phyloP scores from a whole-genome alignment of 2,113 vertebrate genomes.

The Sebastes schlegelii region DNA sequence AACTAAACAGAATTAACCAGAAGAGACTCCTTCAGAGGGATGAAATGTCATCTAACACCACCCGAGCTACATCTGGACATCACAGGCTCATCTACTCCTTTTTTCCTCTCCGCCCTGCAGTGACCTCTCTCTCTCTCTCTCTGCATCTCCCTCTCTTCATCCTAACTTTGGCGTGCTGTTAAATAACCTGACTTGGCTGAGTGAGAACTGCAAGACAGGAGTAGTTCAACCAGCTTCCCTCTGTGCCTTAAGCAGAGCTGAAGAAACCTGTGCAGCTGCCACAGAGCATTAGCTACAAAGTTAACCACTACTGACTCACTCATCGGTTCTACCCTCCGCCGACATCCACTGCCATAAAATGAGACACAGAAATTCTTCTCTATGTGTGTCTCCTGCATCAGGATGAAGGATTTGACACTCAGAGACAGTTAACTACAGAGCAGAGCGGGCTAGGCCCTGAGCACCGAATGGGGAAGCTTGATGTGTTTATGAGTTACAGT shows the following conservation, averaged over 20 bases:
- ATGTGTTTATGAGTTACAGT: constrained; percentile 79
- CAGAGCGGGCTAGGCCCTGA: constrained; percentile 69
- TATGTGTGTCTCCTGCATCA: constrained; percentile 75
- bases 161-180: constrained; percentile 47
- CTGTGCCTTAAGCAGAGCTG: constrained; percentile 72
- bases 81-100: constrained; percentile 44
- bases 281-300: constrained; percentile 81
- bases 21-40: constrained; percentile 34
- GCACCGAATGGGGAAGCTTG: constrained; percentile 66
- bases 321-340: constrained; percentile 67
- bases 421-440: constrained; percentile 78
- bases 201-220: constrained; percentile 60
- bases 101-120: constrained; percentile 27
- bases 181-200: constrained; percentile 61
- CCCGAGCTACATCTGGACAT: constrained; percentile 52
- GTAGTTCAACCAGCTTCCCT: constrained; percentile 63
- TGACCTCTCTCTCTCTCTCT: constrained; percentile 21
- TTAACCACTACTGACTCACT: constrained; percentile 80
- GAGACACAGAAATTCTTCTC: constrained; percentile 78
- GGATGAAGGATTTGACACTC: constrained; percentile 82
- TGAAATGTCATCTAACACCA: constrained; percentile 54
- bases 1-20: constrained; percentile 47
- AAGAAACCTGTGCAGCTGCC: constrained; percentile 80
- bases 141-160: constrained; percentile 26
- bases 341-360: constrained; percentile 76